A percentile compares a stretch with the other conserved stretches of the same genome.
Conservation (phyloP, 2,797 vertebrate species). For the Acanthurus tractus region DNA sequence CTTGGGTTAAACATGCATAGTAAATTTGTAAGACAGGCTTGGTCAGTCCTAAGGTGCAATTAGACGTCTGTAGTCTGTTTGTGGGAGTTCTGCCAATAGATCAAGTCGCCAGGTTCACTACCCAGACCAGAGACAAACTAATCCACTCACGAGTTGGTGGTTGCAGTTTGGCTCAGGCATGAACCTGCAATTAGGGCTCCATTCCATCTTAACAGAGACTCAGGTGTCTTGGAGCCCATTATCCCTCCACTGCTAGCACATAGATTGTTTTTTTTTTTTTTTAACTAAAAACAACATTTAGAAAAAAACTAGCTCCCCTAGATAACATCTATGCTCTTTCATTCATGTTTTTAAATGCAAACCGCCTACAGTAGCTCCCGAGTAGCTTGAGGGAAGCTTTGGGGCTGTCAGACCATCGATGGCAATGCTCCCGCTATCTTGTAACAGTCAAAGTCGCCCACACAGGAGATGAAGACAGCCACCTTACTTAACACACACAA, state of each 20-base stretch:
- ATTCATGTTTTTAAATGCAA: constrained; percentile 47
- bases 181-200: constrained; percentile 34
- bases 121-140: constrained; percentile 29
- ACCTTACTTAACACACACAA: constrained; percentile 49
- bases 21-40: constrained; percentile 23
- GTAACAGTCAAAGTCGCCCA: constrained; percentile 59
- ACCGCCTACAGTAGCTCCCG: constrained; percentile 37
- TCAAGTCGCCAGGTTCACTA: constrained; percentile 37
- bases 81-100: constrained; percentile 26
- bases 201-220: constrained; percentile 22
- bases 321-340: constrained; percentile 34
- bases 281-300: constrained; percentile 12
- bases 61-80: constrained; percentile 34
- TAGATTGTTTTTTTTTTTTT: not conserved
- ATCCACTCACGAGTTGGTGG: constrained; percentile 24
- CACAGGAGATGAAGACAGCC: constrained; percentile 47
- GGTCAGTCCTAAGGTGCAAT: constrained; percentile 30
- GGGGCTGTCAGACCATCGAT: constrained; percentile 54
- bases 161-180: constrained; percentile 23
- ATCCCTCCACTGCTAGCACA: not conserved
- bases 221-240: not conserved
- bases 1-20: constrained; percentile 38
- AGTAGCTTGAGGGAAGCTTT: constrained; percentile 57
- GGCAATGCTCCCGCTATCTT: constrained; percentile 50
- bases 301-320: constrained; percentile 26